These are phyloP conservation scores for Sitophilus oryzae DNA, from an alignment of 1,140 invertebrate species.

Conservation along the genomic window DNA sequence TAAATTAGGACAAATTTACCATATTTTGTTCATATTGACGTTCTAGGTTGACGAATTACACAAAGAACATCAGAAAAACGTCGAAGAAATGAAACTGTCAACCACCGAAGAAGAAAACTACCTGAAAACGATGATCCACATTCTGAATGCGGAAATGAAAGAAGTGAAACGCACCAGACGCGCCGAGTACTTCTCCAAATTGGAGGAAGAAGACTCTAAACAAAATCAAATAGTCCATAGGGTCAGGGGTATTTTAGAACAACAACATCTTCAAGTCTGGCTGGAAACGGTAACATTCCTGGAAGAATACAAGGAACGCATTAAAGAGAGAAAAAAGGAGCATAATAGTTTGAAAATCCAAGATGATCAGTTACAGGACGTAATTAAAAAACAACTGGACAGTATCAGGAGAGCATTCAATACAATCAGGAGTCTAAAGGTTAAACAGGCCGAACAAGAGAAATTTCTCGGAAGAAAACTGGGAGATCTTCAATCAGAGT, in stretches of 20 bases:
- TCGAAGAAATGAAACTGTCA: conserved; percentile 13
- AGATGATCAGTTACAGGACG: conserved; percentile 30
- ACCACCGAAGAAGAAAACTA: conserved; percentile 29
- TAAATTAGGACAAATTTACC: too few species aligned
- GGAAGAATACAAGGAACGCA: conserved; percentile 21
- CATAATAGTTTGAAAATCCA: conserved; percentile 25
- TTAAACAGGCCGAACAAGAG: conserved; percentile 22
- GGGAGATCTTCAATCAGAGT: conserved; percentile 23
- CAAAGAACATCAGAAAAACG: conserved; percentile 17
- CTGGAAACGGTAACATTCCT: conserved; percentile 26
- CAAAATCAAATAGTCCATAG: conserved; percentile 26
- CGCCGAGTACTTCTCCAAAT: conserved; percentile 34
- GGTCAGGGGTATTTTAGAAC: conserved; percentile 27
- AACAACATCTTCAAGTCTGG: conserved; percentile 25
- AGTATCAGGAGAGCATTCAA: conserved; percentile 24
- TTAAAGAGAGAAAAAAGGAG: conserved; percentile 25
- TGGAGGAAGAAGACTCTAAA: conserved; percentile 33
- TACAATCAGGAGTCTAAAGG: conserved; percentile 24
- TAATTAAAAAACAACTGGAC: conserved; percentile 26
- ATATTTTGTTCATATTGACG: background rate
- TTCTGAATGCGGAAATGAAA: conserved; percentile 29
- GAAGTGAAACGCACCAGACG: conserved; percentile 28
- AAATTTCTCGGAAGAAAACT: conserved; percentile 21
- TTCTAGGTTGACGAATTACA: conserved; percentile 20
- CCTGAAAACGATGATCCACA: conserved; percentile 35